These are phyloP conservation scores for Grus americana DNA, from an alignment of 2,113 vertebrate species.

Conservation along the genomic window DNA sequence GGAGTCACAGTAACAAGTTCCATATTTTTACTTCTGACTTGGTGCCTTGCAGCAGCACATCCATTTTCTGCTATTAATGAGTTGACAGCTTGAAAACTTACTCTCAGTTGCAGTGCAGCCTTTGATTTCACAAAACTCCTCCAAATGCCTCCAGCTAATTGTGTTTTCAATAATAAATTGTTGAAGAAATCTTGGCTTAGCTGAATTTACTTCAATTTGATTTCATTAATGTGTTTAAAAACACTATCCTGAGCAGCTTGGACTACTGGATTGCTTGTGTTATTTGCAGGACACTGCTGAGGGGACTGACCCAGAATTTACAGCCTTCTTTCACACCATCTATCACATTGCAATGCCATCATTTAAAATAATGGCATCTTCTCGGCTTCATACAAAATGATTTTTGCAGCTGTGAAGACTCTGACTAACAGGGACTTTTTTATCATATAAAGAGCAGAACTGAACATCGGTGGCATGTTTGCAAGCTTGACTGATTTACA, in stretches of 20 bases:
- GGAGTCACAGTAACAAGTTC: background rate
- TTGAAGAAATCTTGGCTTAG: slow-evolving; percentile 57
- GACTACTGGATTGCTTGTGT: background rate
- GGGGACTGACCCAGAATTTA: slow-evolving; percentile 52
- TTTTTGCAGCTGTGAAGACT: slow-evolving; percentile 22
- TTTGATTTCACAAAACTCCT: slow-evolving; percentile 69
- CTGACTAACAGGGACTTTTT: slow-evolving; percentile 17
- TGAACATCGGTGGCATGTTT: background rate
- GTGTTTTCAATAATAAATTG: slow-evolving; percentile 70
- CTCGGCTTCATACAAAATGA: background rate
- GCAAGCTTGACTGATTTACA: slow-evolving; percentile 12
- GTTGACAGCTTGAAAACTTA: slow-evolving; percentile 46
- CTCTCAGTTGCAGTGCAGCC: slow-evolving; percentile 33
- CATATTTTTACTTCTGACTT: slow-evolving; percentile 31
- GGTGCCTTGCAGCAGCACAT: slow-evolving; percentile 59
- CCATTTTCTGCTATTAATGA: slow-evolving; percentile 65
- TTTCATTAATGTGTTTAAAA: slow-evolving; percentile 63
- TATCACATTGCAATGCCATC: slow-evolving; percentile 5
- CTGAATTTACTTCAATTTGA: slow-evolving; percentile 50
- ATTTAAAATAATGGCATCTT: slow-evolving; percentile 49
- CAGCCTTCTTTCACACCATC: slow-evolving; percentile 13
- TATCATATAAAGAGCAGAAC: slow-evolving; percentile 1
- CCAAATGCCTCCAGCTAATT: slow-evolving; percentile 67
- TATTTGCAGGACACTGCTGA: slow-evolving; percentile 24
- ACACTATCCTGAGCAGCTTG: background rate